Evolutionary conservation across 23 tunicate species (phyloP).

Genomic region (Styela clava): DNA sequence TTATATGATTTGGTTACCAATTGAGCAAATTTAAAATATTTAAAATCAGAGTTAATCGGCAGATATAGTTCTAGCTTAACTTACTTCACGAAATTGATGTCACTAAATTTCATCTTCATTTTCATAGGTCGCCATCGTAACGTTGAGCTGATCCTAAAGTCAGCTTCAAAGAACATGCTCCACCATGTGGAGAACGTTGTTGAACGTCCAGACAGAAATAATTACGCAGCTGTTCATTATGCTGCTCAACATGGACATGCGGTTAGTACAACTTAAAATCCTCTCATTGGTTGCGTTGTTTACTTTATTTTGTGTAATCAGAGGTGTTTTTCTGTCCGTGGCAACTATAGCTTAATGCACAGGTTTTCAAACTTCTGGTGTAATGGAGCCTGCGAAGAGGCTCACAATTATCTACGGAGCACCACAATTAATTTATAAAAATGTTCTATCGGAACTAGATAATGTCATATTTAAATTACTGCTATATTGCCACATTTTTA

Average conservation of each 20-base stretch:
- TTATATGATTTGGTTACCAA: too few species aligned
- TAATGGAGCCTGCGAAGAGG: too few species aligned
- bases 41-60: too few species aligned
- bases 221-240: constrained; percentile 85
- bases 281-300: not conserved
- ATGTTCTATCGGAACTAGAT: too few species aligned
- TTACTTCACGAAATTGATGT: too few species aligned
- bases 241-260: constrained; percentile 97
- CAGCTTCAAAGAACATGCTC: constrained; percentile 39
- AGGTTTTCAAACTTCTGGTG: not conserved
- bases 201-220: constrained; percentile 90
- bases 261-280: constrained; percentile 27
- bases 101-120: too few species aligned
- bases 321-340: not conserved
- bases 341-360: not conserved
- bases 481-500: not conserved
- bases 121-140: constrained; percentile 61
- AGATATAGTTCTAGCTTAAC: too few species aligned
- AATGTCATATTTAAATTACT: too few species aligned
- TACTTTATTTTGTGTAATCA: not conserved
- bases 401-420: too few species aligned
- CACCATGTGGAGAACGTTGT: constrained; percentile 68
- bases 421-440: too few species aligned
- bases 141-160: constrained; percentile 57
- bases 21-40: too few species aligned